These are phyloP conservation scores for Eumacrocentrus americanus DNA, from an alignment of 2,888 invertebrate genomes.

Conservation along the genomic window DNA sequence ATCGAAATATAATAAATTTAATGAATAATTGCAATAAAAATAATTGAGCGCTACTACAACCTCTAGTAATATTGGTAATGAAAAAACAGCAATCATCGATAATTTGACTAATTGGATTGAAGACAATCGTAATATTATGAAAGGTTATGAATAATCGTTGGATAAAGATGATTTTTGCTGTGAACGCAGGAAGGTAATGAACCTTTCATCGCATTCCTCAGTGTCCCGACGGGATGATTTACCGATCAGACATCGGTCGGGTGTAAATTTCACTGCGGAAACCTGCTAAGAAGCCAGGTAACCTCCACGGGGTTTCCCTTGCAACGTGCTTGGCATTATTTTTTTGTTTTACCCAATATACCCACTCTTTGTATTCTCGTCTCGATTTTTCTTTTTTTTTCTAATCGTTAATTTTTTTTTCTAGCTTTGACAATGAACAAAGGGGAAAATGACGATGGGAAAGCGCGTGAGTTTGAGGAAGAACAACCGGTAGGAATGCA, in stretches of 20 bases:
- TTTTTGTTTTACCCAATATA: conserved; percentile 5
- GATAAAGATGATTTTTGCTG: conserved; percentile 8
- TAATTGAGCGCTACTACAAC: background rate
- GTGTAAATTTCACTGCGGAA: conserved; percentile 38
- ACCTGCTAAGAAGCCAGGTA: conserved; percentile 39
- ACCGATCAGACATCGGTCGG: conserved; percentile 38
- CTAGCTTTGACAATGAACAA: background rate
- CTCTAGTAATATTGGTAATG: too few species aligned
- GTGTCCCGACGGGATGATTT: conserved; percentile 28
- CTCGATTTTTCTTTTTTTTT: background rate
- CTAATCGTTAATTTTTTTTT: conserved; percentile 12
- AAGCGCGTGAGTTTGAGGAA: too few species aligned
- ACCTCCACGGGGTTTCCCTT: conserved; percentile 37
- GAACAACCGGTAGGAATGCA: too few species aligned
- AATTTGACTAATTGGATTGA: conserved; percentile 6
- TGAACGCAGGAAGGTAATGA: conserved; percentile 7
- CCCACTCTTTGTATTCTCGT: background rate
- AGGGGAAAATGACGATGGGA: too few species aligned
- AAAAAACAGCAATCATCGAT: background rate
- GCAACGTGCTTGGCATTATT: conserved; percentile 16
- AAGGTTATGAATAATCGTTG: conserved; percentile 10
- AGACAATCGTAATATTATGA: conserved; percentile 12
- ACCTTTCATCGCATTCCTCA: conserved; percentile 15
- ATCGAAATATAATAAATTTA: background rate
- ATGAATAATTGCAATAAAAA: background rate